Evolutionary conservation across 2,113 vertebrate species (phyloP), one percentile per base, ranked within the genome.

Genomic region (Australoheros scitulus): DNA sequence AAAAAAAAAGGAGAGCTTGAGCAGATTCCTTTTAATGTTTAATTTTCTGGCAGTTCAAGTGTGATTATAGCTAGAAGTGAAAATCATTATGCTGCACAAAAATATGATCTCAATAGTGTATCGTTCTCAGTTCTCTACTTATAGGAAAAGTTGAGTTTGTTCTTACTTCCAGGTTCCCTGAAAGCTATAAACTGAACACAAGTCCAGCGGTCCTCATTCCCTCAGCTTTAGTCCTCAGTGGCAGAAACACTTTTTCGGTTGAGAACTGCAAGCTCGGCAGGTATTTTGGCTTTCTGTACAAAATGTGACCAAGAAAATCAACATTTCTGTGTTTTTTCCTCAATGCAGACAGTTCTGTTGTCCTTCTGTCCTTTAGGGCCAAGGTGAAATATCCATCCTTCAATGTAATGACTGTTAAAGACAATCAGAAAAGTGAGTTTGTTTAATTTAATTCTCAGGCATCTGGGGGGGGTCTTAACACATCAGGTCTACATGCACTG

Each of bases 361-460:
- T 78, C 5, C 58, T 14, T 87, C 20, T 84, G 26, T 78, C 61
- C 80, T n/a, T 52, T 84, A 96, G 94, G 87, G 84, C 93, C 47
- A 95, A 83, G 89, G 85, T 93, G 61, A 94, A 88, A 47, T 90
- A 93, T 76, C 91, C 90, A 76, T 41, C 70, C 32, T 84, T 29
- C 84, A 89, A 81, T 77, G 65, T 89, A 14, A 82, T 79, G 80
- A 83, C 81, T 60, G 85, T 87, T 79, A 91, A 85, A 91, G 86
- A 88, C 86, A 79, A 89, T 89, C 91, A 92, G 32, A 95, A 89
- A 87, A 85, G 95, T 96, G 90, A 94, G 95, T 94, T 50, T 7
- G 26, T 52, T 18, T 70, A n/a, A 72, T 56, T 76, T 29, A 43
- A 10, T 77, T 55, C 72, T 85, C 56, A 14, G 80, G 64, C 61